These are phyloP conservation scores for Drosophila phalerata DNA, from an alignment of 2,888 invertebrate species.

Conservation along the genomic window DNA sequence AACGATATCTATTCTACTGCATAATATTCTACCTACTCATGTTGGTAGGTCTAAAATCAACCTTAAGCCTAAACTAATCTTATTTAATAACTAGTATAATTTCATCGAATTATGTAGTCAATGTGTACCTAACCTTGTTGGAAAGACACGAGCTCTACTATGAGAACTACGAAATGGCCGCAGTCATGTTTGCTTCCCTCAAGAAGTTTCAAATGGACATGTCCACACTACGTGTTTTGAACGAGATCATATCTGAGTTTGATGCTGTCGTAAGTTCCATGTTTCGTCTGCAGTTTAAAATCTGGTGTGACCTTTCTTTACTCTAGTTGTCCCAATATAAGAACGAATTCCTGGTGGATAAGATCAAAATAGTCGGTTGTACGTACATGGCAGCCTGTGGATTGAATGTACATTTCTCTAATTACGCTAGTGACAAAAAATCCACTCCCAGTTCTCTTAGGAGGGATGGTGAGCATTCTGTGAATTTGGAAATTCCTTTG, in stretches of 20 bases:
- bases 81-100: neutral
- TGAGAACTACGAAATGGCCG: constrained; percentile 94
- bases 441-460: neutral
- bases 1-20: constrained; percentile 94
- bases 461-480: constrained; percentile 1
- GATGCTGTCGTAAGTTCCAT: constrained; percentile 88
- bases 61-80: too few species aligned
- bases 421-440: neutral
- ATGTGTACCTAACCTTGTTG: constrained; percentile 89
- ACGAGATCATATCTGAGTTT: constrained; percentile 96
- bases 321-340: constrained; percentile 87
- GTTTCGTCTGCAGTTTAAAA: neutral
- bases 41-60: constrained; percentile 89
- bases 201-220: constrained; percentile 90
- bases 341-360: constrained; percentile 91
- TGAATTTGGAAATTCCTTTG: neutral
- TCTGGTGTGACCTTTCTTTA: neutral
- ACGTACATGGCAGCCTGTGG: constrained; percentile 99
- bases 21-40: constrained; percentile 96
- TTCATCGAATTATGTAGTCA: constrained; percentile 68
- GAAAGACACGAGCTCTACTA: constrained; percentile 92
- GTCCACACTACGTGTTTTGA: constrained; percentile 90
- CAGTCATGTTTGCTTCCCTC: constrained; percentile 98
- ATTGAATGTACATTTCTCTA: constrained; percentile 88
- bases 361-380: constrained; percentile 98